These are phyloP conservation scores for Trematocara marginatum DNA, from an alignment of 2,113 vertebrate genomes.

Conservation along the genomic window DNA sequence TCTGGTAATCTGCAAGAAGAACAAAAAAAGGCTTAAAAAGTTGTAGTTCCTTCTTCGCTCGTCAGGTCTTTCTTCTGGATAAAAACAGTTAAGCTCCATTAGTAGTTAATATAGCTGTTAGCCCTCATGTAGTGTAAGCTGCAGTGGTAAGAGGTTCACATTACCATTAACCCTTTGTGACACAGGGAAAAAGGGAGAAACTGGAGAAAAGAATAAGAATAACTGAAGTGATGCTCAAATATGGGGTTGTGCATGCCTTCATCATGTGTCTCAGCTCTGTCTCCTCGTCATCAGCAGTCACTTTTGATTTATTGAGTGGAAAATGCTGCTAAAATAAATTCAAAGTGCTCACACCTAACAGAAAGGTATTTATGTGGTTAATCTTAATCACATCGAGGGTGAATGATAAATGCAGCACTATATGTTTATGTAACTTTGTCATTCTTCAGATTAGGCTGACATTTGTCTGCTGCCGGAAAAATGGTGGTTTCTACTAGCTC, in stretches of 20 bases:
- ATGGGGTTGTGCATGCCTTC: not conserved
- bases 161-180: not conserved
- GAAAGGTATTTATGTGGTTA: not conserved
- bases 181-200: not conserved
- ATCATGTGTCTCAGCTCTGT: not conserved
- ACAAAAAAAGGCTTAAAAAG: not conserved
- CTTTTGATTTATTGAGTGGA: not conserved
- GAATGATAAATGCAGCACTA: not conserved
- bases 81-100: not conserved
- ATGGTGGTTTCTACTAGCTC: not conserved
- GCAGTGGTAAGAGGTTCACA: not conserved
- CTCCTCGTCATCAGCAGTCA: not conserved
- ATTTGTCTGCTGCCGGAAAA: not conserved
- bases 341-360: not conserved
- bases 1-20: not conserved
- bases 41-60: not conserved
- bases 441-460: not conserved
- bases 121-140: constrained; percentile 45
- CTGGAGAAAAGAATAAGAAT: not conserved
- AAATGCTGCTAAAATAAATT: not conserved
- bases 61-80: not conserved
- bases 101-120: constrained; percentile 19
- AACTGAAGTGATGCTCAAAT: not conserved
- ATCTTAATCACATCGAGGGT: not conserved
- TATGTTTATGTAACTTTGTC: not conserved